Percentiles rank a stretch among this genome's conserved stretches.
These are phyloP conservation scores for Pituophis catenifer DNA, from an alignment of 2,113 vertebrate genomes.

Conservation along the genomic window DNA sequence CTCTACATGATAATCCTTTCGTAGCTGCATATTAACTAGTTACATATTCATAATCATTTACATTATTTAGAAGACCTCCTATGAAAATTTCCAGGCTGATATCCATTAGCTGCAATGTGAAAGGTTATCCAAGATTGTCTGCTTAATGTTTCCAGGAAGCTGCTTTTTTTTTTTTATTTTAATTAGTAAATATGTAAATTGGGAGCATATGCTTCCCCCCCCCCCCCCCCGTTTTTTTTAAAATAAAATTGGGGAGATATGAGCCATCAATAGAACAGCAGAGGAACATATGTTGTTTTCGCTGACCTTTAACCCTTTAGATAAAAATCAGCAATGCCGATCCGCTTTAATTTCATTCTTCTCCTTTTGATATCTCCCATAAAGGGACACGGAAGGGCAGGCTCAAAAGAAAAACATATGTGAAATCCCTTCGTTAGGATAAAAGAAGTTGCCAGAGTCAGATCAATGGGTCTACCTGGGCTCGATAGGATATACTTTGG, in stretches of 20 bases:
- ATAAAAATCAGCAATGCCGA: conserved; percentile 49
- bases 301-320: conserved; percentile 20
- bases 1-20: conserved; percentile 80
- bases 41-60: conserved; percentile 85
- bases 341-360: conserved; percentile 66
- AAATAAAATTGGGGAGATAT: conserved; percentile 44
- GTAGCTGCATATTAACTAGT: conserved; percentile 84
- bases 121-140: conserved; percentile 80
- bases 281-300: conserved; percentile 43
- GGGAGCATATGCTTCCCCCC: conserved; percentile 67
- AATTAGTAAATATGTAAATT: conserved; percentile 85
- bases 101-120: conserved; percentile 81
- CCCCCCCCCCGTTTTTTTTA: conserved; percentile 29
- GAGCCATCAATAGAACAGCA: conserved; percentile 55
- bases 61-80: conserved; percentile 82
- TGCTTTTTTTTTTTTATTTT: conserved; percentile 54
- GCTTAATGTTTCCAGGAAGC: conserved; percentile 76
- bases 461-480: background rate
- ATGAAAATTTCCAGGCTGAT: conserved; percentile 77
- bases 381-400: conserved; percentile 54
- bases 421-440: too few species aligned
- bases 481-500: background rate
- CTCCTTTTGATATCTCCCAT: conserved; percentile 64
- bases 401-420: conserved; percentile 44
- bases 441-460: too few species aligned